Evolutionary conservation across 1,140 invertebrate genomes (phyloP).

Genomic region (Nymphalis io): DNA sequence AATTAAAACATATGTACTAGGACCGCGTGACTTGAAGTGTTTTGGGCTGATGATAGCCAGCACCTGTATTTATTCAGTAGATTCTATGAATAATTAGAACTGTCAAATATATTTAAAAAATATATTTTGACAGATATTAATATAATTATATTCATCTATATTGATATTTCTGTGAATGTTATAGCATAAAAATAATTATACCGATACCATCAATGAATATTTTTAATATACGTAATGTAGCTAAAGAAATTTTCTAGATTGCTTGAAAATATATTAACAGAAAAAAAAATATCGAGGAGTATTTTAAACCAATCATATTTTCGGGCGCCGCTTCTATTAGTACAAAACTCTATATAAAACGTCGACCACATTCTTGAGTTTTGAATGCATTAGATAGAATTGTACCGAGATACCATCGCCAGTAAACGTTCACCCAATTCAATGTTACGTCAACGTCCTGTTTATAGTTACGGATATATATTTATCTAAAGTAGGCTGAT

Average conservation of each 20-base stretch:
- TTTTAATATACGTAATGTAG: too few species aligned
- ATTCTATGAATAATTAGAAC: slow-evolving; percentile 31
- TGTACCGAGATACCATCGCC: slow-evolving; percentile 47
- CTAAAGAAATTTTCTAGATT: neutral
- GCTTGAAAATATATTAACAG: neutral
- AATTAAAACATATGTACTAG: slow-evolving; percentile 1
- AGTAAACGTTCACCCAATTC: slow-evolving; percentile 40
- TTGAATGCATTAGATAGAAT: slow-evolving; percentile 48
- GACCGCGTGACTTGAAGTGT: slow-evolving; percentile 15
- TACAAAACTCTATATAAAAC: slow-evolving; percentile 32
- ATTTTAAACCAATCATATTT: neutral
- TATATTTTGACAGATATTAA: too few species aligned
- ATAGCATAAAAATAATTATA: too few species aligned
- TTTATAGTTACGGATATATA: slow-evolving; percentile 5
- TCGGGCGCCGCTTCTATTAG: slow-evolving; percentile 16
- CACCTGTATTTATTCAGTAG: slow-evolving; percentile 44
- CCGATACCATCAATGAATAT: too few species aligned
- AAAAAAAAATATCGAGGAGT: neutral
- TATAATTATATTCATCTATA: too few species aligned
- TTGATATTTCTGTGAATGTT: too few species aligned
- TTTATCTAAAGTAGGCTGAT: too few species aligned
- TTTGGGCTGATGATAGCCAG: slow-evolving; percentile 35
- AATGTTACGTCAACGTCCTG: slow-evolving; percentile 21
- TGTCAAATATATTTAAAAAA: slow-evolving; percentile 6
- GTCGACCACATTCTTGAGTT: slow-evolving; percentile 47